These are phyloP conservation scores for Cephalophus harveyi DNA, from an alignment of 2,113 vertebrate species.

Conservation along the genomic window DNA sequence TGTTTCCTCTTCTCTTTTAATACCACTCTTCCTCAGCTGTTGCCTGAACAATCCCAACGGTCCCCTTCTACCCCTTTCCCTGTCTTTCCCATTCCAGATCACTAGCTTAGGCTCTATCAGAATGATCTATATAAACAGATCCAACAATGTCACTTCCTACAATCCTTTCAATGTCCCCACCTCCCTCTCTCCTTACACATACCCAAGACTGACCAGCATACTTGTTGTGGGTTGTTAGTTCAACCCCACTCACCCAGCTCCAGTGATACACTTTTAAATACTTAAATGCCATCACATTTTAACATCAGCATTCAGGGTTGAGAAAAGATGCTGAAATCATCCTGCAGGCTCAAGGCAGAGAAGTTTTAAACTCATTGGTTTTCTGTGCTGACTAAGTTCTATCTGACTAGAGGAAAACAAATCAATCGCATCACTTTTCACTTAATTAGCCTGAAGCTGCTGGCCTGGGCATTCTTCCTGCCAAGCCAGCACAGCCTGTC, in stretches of 20 bases:
- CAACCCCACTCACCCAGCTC: not conserved
- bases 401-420: conserved; percentile 42
- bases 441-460: conserved; percentile 59
- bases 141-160: conserved; percentile 1
- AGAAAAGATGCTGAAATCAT: conserved; percentile 9
- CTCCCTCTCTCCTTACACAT: not conserved
- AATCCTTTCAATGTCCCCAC: not conserved
- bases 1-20: not conserved
- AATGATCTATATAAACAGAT: not conserved
- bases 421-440: conserved; percentile 58
- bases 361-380: conserved; percentile 39
- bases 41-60: not conserved
- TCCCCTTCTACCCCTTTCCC: not conserved
- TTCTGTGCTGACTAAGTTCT: conserved; percentile 54
- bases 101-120: too few relatives aligned
- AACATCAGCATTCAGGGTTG: not conserved
- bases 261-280: not conserved
- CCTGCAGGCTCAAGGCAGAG: not conserved
- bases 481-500: not conserved
- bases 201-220: not conserved
- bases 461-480: not conserved
- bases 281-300: not conserved
- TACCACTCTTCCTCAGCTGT: not conserved
- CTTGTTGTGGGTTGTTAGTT: not conserved
- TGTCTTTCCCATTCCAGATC: not conserved